Conservation (phyloP, 2,797 vertebrate genomes). For the Mormyrus proboscirostris region DNA sequence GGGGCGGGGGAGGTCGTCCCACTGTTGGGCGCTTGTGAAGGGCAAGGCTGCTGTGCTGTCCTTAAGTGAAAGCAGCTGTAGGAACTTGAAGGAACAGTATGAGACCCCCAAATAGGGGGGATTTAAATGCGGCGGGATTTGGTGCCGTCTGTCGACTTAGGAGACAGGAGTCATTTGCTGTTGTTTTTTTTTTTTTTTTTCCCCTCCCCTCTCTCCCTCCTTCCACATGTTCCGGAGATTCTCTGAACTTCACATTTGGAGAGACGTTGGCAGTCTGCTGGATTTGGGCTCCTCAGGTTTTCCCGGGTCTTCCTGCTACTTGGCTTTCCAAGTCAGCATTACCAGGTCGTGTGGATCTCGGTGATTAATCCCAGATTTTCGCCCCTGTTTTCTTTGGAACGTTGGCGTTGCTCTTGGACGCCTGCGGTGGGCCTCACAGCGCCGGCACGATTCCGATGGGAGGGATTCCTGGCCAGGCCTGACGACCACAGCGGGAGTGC, state of each 20-base stretch:
- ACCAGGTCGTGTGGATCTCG: background rate
- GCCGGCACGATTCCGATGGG: background rate
- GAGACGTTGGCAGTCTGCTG: background rate
- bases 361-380: slow-evolving; percentile 20
- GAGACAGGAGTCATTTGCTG: background rate
- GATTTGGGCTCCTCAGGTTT: background rate
- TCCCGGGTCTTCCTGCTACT: background rate
- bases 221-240: background rate
- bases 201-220: background rate
- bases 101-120: background rate
- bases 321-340: background rate
- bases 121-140: background rate
- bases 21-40: background rate
- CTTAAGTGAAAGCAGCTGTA: background rate
- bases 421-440: background rate
- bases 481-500: background rate
- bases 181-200: background rate
- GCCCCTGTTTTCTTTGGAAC: slow-evolving; percentile 19
- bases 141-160: background rate
- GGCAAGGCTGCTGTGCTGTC: background rate
- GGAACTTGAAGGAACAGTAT: background rate
- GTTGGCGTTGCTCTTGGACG: slow-evolving; percentile 5
- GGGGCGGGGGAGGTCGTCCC: background rate
- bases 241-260: background rate
- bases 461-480: background rate